Evolutionary conservation across 2,888 invertebrate genomes (phyloP), one percentile per base, ranked within the genome.

Genomic region (Oasisia sp.): DNA sequence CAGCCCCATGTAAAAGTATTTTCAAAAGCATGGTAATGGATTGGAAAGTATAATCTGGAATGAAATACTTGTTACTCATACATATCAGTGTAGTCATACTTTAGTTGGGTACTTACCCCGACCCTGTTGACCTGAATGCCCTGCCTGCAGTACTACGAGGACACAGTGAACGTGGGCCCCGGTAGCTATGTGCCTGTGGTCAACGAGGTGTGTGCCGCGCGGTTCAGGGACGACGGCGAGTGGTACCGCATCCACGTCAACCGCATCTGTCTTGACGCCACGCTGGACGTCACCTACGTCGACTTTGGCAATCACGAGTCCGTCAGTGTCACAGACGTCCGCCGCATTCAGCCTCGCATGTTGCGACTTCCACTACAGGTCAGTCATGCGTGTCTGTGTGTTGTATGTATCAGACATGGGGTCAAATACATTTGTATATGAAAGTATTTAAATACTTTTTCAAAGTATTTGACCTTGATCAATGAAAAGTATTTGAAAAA

Each of bases 161-260:
- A 5, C n/a, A 91, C 50, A 7, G 45, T 56, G 32, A 91, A 91
- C 89, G 14, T 74, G 32, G 91, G 91, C 32, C 32, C 91, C 3
- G 45, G 45, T 14, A 45, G 44, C 32, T 92, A 92, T 90, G 19
- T 90, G n/a, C 92, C 92, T 11, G 45, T 44, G 8, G 38, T 90
- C 89, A 32, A 50, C 19, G 89, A 92, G 90, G 44, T 92, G 90
- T 89, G 89, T 27, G 92, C 92, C 1, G 92, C 92, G 0, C 89
- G 89, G 50, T 92, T 89, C 45, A 32, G 11, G 45, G 90, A 92
- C 2, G 90, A 92, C 50, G 45, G 44, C 2, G 44, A 32, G 45
- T 92, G 92, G 92, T 92, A 92, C 5, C 32, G 92, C n/a, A 90
- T 90, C 14, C n/a, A 38, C 32, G 92, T 92, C 12, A 11, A 92